Percentiles rank a stretch among this genome's conserved stretches.
phyloP scores from a whole-genome alignment of 2,888 invertebrate species.

The Dendrolimus houi region DNA sequence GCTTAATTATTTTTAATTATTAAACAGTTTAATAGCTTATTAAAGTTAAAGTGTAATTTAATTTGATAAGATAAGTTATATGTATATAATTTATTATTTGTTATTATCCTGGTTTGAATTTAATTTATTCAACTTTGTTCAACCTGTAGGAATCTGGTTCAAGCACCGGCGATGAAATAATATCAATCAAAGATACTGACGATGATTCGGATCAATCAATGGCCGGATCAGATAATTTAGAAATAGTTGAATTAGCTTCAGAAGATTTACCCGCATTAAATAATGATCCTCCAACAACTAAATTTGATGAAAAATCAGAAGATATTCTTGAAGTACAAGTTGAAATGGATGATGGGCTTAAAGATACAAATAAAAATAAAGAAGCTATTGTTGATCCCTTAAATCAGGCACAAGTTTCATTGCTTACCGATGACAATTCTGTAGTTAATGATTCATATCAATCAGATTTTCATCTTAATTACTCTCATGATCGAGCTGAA shows the following conservation, averaged over 20 bases:
- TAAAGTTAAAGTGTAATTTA: no score
- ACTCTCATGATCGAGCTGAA: constrained; percentile 36
- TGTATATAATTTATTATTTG: not conserved
- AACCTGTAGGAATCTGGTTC: constrained; percentile 18
- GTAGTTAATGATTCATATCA: constrained; percentile 29
- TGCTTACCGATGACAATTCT: constrained; percentile 62
- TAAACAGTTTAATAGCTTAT: no score
- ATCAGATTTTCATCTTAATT: constrained; percentile 39
- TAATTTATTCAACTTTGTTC: no score
- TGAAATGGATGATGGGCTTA: not conserved
- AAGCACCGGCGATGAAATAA: constrained; percentile 30
- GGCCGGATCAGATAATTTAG: constrained; percentile 13
- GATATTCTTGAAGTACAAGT: constrained; percentile 7
- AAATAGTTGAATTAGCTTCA: constrained; percentile 24
- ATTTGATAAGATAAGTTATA: no score
- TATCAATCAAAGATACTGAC: constrained; percentile 38
- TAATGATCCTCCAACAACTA: constrained; percentile 5
- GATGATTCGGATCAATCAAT: constrained; percentile 26
- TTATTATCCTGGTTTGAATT: constrained; percentile 1
- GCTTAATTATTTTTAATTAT: no score
- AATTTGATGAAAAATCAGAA: not conserved
- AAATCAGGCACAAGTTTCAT: constrained; percentile 43
- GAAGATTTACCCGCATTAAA: constrained; percentile 10
- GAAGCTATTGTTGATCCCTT: constrained; percentile 26
- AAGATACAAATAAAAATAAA: constrained; percentile 3